Evolutionary conservation across 2,797 vertebrate genomes (phyloP), one percentile per base, ranked within the genome.

Genomic region (Garrulus glandarius): DNA sequence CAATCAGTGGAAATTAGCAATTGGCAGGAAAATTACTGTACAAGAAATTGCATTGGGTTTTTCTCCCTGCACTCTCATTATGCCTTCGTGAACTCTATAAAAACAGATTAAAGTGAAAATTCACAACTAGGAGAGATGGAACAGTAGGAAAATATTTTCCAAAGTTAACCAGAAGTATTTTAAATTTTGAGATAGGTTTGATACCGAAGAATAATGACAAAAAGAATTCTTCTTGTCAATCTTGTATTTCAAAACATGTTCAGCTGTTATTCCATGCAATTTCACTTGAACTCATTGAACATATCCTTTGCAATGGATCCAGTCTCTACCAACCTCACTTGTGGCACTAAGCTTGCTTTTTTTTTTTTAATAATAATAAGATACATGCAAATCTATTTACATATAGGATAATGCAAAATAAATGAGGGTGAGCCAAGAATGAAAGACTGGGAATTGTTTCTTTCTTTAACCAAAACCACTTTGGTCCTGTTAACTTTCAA

Each of bases 1-100:
- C 81, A 93, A 89, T 96, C 84, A 93, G 50, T 3, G 10, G 53
- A 89, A 94, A 92, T 86, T 34, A 81, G 79, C 65, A 83, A 71
- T 19, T 82, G 64, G 27, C 71, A 83, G 50, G 75, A 86, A 96
- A 96, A 94, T 91, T 85, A 72, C 88, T 34, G 32, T 57, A 82
- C 75, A 75, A 92, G 75, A 85, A 87, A 95, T 77, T 83, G 49
- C 4, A 0, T 34, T 55, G 22, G 6, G 6, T 89, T 83, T 15
- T 10, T 19, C 17, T 34, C n/a, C 21, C 37, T 22, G 2, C 23
- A 26, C 15, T 53, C 50, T 68, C 41, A 77, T 95, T 84, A 92
- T 57, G 63, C 20, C 9, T 63, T 91, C 36, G 23, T 7, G 6
- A 82, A 89, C 17, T 52, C 50, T 36, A 32, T 21, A 57, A 90